Percentiles rank a stretch among this genome's conserved stretches.
phyloP scores from a whole-genome alignment of 2,888 invertebrate genomes.

The Carterocephalus palaemon region DNA sequence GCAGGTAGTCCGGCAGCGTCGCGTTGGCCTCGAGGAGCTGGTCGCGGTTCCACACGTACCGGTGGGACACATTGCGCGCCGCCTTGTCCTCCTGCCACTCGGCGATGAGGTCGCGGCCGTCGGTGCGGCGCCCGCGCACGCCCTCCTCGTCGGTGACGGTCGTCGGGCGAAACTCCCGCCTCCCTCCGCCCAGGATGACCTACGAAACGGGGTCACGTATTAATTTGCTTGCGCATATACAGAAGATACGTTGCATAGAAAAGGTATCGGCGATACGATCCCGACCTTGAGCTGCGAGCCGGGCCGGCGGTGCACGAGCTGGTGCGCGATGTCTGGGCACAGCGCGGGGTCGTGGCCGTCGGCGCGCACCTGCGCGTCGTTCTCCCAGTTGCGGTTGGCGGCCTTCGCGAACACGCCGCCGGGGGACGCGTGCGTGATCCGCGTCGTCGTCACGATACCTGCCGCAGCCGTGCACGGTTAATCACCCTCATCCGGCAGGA shows the following conservation, averaged over 20 bases:
- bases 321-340: slow-evolving; percentile 84
- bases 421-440: slow-evolving; percentile 89
- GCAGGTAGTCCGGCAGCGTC: slow-evolving; percentile 75
- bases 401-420: slow-evolving; percentile 80
- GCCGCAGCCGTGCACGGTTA: slow-evolving; percentile 4
- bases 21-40: slow-evolving; percentile 65
- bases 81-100: slow-evolving; percentile 80
- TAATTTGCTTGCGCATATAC: background rate
- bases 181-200: slow-evolving; percentile 86
- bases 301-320: slow-evolving; percentile 80
- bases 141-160: slow-evolving; percentile 72
- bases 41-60: slow-evolving; percentile 79
- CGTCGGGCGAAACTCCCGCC: slow-evolving; percentile 80
- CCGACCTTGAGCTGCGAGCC: slow-evolving; percentile 82
- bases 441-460: slow-evolving; percentile 86
- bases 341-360: slow-evolving; percentile 47
- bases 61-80: slow-evolving; percentile 46
- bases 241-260: no score
- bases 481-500: background rate
- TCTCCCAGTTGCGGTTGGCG: slow-evolving; percentile 86
- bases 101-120: slow-evolving; percentile 82
- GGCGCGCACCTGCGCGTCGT: slow-evolving; percentile 75
- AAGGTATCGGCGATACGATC: no score
- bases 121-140: slow-evolving; percentile 63
- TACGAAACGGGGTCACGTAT: no score